These are phyloP conservation scores for Mixornis gularis DNA, from an alignment of 2,113 vertebrate species.

Conservation along the genomic window DNA sequence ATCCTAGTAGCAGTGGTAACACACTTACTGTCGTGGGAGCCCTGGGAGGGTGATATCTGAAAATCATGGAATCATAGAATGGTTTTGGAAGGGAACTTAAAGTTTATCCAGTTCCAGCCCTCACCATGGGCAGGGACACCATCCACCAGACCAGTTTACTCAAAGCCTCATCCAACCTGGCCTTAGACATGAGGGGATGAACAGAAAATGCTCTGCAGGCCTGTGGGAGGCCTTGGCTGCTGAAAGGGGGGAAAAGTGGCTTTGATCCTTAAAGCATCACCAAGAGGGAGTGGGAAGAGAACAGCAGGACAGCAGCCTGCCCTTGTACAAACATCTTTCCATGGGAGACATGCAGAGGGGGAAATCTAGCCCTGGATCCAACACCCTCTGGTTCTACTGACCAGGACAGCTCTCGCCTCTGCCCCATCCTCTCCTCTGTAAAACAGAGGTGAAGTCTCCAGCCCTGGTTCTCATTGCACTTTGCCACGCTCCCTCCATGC, in stretches of 20 bases:
- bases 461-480: accelerated
- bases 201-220: not conserved
- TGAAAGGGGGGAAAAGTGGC: accelerated
- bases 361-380: not conserved
- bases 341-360: accelerated
- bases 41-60: not conserved
- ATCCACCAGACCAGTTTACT: not conserved
- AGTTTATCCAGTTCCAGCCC: not conserved
- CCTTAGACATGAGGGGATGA: not conserved
- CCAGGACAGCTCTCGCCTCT: not conserved
- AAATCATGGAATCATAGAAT: accelerated
- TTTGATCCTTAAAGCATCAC: not conserved
- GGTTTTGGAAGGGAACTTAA: not conserved
- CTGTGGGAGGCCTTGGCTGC: not conserved
- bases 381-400: not conserved
- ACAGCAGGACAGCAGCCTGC: accelerated
- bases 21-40: accelerated
- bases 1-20: not conserved
- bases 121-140: not conserved
- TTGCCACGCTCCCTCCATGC: accelerated
- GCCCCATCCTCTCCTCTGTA: not conserved
- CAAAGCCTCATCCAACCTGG: not conserved
- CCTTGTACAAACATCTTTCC: not conserved
- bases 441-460: not conserved
- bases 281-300: not conserved